A percentile compares a stretch with the other conserved stretches of the same genome.
phyloP scores from a whole-genome alignment of 2,888 invertebrate species.

The Anodontia alba region DNA sequence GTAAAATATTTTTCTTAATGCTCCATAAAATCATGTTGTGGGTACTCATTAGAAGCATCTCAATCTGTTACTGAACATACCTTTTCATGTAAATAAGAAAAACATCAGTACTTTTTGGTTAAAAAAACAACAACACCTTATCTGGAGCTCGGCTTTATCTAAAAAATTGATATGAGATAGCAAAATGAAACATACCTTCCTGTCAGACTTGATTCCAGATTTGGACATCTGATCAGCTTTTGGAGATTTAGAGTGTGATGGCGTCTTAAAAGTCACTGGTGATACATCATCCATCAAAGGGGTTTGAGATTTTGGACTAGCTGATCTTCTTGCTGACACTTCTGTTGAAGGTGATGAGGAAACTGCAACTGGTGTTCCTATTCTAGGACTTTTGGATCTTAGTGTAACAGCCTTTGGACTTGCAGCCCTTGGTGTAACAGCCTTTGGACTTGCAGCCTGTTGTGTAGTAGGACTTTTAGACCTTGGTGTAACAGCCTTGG shows the following conservation, averaged over 20 bases:
- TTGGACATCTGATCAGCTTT: conserved; percentile 11
- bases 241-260: conserved; percentile 12
- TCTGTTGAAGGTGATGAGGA: too few species aligned
- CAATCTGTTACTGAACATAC: too few species aligned
- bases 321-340: conserved; percentile 22
- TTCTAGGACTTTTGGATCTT: conserved; percentile 36
- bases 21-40: too few species aligned
- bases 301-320: conserved; percentile 24
- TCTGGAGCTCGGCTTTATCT: too few species aligned
- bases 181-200: too few species aligned
- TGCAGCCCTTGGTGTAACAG: conserved; percentile 29
- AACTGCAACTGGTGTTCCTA: conserved; percentile 8
- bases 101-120: too few species aligned
- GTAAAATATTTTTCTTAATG: too few species aligned
- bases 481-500: conserved; percentile 33
- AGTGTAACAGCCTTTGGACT: conserved; percentile 26
- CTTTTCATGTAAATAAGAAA: too few species aligned
- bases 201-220: too few species aligned
- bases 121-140: too few species aligned
- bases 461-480: conserved; percentile 22
- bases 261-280: conserved; percentile 19
- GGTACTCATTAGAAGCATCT: too few species aligned
- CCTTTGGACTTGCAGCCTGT: conserved; percentile 29
- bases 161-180: too few species aligned
- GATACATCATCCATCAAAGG: conserved; percentile 31